Base-by-base conservation (phyloP, 2,797 vertebrate genomes). In the Coccyzus lansbergi region DNA sequence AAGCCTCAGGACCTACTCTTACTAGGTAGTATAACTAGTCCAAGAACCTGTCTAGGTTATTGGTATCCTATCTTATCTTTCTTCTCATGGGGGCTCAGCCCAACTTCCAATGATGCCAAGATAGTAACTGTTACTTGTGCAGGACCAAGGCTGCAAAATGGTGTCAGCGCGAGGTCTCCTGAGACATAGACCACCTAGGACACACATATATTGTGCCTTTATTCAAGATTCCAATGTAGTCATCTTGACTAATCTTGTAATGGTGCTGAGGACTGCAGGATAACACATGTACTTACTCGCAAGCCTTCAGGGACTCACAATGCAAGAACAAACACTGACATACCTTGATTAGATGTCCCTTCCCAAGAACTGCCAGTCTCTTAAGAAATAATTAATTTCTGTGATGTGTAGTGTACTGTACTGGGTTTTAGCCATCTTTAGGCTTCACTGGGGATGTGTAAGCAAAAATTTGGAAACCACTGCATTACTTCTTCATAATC, bases 131-230 rank as follows among this genome's bases (percentile, higher is more conserved):
- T 52, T 78, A 29, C 21, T 52, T 55, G 53, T 67, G 42, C 65
- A 71, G 56, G 53, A 25, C 49, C 31, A 36, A 44, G 0, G 0
- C 53, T 48, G 44, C 21, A 2, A 3, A 24, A n/a, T 25, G 36
- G 21, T 40, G 49, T 31, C 72, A 78, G 60, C 12, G 7, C 0
- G 1, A 34, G 28, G 19, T 51, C 15, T 31, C 65, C 69, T 60
- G 9, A 59, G 15, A 4, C 7, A 33, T 44, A 70, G 68, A 24
- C 33, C 49, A 24, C 40, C 26, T 44, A 38, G 63, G 46, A 38
- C 38, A 26, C 21, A 5, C 17, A 3, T 22, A 20, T 40, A 6
- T 10, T 88, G 3, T 31, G 16, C 63, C 5, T 69, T 60, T 67
- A 24, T 42, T 46, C 36, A n/a, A 60, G 49, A 33, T 60, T 91